phyloP scores from a whole-genome alignment of 2,113 vertebrate genomes.

The Shinisaurus crocodilurus region DNA sequence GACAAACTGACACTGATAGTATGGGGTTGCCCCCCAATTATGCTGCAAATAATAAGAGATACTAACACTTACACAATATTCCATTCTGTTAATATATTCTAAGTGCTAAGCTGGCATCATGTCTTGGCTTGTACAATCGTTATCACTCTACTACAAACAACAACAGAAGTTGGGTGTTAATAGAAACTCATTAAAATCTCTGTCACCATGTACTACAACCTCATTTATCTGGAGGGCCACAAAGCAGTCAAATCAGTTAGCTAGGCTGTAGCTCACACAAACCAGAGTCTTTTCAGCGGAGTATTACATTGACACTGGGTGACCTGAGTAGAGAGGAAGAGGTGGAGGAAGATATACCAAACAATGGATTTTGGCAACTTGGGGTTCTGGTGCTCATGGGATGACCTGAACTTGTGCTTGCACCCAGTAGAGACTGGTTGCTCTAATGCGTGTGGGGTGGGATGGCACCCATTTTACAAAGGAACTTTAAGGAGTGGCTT shows the following conservation, averaged over 20 bases:
- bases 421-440: no score
- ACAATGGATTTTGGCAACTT: background rate
- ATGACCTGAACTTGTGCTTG: background rate
- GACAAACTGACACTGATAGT: background rate
- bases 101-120: constrained; percentile 1
- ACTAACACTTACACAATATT: background rate
- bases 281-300: background rate
- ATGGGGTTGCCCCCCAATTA: background rate
- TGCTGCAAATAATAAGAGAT: background rate
- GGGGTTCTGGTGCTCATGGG: background rate
- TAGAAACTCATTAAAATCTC: constrained; percentile 27
- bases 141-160: background rate
- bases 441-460: no score
- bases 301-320: background rate
- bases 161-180: constrained; percentile 8
- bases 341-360: background rate
- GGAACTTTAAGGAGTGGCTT: no score
- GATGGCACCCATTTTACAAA: no score
- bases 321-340: no score
- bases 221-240: background rate
- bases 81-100: constrained; percentile 1
- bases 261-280: background rate
- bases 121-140: constrained; percentile 13
- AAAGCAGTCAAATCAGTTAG: background rate
- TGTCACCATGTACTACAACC: constrained; percentile 3